Evolutionary conservation across 2,797 vertebrate species (phyloP).

Genomic region (Sebastes dallii): DNA sequence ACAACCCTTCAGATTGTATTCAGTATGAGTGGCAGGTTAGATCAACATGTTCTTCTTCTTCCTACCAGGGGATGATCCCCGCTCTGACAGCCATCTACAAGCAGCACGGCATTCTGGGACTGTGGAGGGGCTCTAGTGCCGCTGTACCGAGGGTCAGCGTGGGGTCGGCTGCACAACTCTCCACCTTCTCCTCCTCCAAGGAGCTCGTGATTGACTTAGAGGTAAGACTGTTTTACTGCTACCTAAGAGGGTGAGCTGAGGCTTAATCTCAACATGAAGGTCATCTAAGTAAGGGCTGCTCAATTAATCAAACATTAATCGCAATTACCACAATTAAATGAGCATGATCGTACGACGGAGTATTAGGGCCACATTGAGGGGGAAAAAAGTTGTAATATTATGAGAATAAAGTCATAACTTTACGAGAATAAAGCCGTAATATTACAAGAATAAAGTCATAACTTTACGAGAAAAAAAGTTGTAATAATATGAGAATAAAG

Average conservation of each 20-base stretch:
- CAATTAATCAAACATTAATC: not conserved
- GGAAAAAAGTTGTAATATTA: no score
- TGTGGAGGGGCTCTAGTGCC: conserved; percentile 85
- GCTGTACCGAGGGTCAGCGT: conserved; percentile 84
- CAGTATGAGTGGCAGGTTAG: not conserved
- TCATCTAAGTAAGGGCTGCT: not conserved
- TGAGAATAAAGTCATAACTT: no score
- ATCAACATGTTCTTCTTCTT: not conserved
- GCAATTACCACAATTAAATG: no score
- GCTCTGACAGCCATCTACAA: conserved; percentile 80
- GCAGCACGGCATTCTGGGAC: conserved; percentile 81
- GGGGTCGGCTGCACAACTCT: conserved; percentile 84
- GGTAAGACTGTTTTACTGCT: conserved; percentile 59
- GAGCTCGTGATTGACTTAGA: conserved; percentile 81
- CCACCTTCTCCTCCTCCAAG: conserved; percentile 83
- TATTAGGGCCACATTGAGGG: no score
- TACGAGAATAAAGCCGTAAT: no score
- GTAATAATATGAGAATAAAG: no score
- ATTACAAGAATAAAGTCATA: no score
- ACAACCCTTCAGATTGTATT: no score
- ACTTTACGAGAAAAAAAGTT: no score
- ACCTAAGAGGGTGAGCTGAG: not conserved
- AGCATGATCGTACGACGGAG: no score
- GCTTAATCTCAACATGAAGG: not conserved
- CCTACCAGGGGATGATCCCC: conserved; percentile 79